A percentile compares a stretch with the other conserved stretches of the same genome.
These are phyloP conservation scores for Syngnathoides biaculeatus DNA, from an alignment of 2,113 vertebrate genomes.

Conservation along the genomic window DNA sequence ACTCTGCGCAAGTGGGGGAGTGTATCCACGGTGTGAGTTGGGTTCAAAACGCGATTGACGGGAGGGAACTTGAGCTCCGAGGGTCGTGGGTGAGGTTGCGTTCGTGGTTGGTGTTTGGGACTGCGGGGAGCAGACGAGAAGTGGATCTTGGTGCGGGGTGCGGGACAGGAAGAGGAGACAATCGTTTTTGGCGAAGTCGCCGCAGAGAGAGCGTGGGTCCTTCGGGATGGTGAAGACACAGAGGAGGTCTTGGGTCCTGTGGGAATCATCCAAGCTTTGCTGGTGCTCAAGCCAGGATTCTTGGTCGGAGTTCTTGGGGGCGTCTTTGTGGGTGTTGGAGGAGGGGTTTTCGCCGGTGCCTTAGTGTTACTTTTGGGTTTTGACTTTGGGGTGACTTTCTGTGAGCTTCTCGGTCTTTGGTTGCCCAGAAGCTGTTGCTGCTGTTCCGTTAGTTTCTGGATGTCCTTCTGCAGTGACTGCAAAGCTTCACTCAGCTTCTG, in stretches of 20 bases:
- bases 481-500: constrained; percentile 83
- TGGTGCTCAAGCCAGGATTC: constrained; percentile 40
- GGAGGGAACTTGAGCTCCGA: constrained; percentile 81
- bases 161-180: constrained; percentile 57
- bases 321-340: constrained; percentile 55
- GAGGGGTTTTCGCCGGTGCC: constrained; percentile 35
- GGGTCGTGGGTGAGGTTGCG: constrained; percentile 66
- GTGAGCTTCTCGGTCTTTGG: constrained; percentile 57
- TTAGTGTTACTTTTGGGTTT: constrained; percentile 16
- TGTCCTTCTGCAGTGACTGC: constrained; percentile 82
- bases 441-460: constrained; percentile 88
- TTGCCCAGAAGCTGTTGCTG: constrained; percentile 81
- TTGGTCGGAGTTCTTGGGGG: constrained; percentile 54
- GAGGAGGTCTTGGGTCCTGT: constrained; percentile 21
- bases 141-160: constrained; percentile 65
- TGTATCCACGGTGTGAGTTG: constrained; percentile 83
- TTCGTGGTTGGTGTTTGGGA: constrained; percentile 65
- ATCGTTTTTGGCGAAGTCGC: constrained; percentile 57
- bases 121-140: constrained; percentile 71
- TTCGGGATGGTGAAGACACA: constrained; percentile 57
- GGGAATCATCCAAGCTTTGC: constrained; percentile 76
- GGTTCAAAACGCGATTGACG: constrained; percentile 78
- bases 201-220: constrained; percentile 46
- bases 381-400: constrained; percentile 42
- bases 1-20: constrained; percentile 85